phyloP scores from a whole-genome alignment of 2,113 vertebrate genomes.

The Charina bottae region DNA sequence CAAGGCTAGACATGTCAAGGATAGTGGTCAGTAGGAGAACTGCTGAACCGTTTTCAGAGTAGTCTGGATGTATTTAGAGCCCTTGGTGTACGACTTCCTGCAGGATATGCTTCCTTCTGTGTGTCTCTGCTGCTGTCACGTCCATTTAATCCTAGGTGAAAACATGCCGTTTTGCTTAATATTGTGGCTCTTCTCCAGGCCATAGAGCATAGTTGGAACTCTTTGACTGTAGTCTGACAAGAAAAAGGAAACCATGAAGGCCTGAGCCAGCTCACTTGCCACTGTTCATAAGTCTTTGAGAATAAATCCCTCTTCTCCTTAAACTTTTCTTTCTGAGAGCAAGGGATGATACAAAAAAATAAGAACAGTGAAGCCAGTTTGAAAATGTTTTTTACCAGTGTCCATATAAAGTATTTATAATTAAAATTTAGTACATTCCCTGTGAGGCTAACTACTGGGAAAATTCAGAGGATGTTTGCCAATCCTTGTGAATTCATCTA shows the following conservation, averaged over 20 bases:
- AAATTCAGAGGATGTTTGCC: too few relatives aligned
- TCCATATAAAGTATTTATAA: background rate
- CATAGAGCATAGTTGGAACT: background rate
- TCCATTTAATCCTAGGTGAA: conserved; percentile 4
- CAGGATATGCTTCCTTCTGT: background rate
- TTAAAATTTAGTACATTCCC: too few relatives aligned
- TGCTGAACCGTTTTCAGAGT: background rate
- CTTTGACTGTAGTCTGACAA: background rate
- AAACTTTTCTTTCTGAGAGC: background rate
- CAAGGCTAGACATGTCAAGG: too few relatives aligned
- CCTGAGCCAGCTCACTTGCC: background rate
- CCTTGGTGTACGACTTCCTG: background rate
- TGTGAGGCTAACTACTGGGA: too few relatives aligned
- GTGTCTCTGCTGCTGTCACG: background rate
- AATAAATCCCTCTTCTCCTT: too few relatives aligned
- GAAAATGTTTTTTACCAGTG: background rate
- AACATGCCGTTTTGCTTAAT: conserved; percentile 6
- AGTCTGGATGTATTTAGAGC: background rate
- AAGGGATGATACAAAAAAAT: background rate
- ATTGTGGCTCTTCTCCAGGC: background rate
- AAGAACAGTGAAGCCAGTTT: background rate
- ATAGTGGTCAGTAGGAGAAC: too few relatives aligned
- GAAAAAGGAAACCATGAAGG: background rate
- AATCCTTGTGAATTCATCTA: too few relatives aligned
- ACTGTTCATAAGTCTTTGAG: background rate